Evolutionary conservation across 2,797 vertebrate genomes (phyloP).

Genomic region (Xiphophorus birchmanni): DNA sequence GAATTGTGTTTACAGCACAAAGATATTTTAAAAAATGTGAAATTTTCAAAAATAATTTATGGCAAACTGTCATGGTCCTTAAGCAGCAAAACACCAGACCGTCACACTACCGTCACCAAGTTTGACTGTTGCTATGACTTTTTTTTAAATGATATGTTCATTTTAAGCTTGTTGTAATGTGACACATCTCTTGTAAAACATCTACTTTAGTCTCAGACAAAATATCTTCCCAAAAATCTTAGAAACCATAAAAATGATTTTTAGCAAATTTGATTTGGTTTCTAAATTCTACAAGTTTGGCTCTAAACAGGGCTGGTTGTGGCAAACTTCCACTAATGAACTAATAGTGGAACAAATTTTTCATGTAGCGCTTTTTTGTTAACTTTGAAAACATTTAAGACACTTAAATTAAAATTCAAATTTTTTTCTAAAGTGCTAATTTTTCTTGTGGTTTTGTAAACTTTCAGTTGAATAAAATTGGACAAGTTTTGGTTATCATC

Average conservation of each 20-base stretch:
- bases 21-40: not conserved
- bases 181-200: not conserved
- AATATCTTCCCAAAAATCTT: not conserved
- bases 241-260: not conserved
- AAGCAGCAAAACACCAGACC: not conserved
- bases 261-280: not conserved
- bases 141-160: not conserved
- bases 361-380: no score
- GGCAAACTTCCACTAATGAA: not conserved
- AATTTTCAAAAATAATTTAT: not conserved
- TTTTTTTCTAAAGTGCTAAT: no score
- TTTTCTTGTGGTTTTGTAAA: no score
- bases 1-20: not conserved
- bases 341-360: no score
- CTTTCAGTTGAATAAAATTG: no score
- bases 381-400: no score
- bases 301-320: not conserved
- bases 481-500: no score
- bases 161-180: not conserved
- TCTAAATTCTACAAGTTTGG: not conserved
- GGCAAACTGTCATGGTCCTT: not conserved
- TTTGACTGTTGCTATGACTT: not conserved
- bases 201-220: not conserved
- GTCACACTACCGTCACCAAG: not conserved
- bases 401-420: no score